These are phyloP conservation scores for Patella vulgata DNA, from an alignment of 1,140 invertebrate genomes.

Conservation along the genomic window DNA sequence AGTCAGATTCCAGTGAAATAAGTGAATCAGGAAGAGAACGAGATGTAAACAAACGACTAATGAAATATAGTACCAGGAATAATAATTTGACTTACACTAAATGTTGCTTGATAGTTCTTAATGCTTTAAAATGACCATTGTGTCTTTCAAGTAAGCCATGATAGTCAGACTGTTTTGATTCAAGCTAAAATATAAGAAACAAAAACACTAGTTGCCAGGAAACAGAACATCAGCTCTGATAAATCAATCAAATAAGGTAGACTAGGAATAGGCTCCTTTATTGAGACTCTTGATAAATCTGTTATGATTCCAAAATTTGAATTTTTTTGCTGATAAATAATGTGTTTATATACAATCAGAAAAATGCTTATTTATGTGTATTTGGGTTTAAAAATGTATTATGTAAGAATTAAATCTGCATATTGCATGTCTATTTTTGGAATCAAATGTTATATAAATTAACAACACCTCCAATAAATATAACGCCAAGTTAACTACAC, in stretches of 20 bases:
- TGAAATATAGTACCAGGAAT: too few species aligned
- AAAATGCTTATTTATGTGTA: not conserved
- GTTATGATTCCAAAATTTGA: not conserved
- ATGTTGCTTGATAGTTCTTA: conserved; percentile 75
- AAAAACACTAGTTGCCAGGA: conserved; percentile 17
- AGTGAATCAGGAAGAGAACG: too few species aligned
- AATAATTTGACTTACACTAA: conserved; percentile 74
- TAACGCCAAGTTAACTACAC: too few species aligned
- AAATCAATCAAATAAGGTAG: not conserved
- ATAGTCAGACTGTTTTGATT: conserved; percentile 82
- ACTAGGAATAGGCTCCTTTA: not conserved
- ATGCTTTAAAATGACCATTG: conserved; percentile 80
- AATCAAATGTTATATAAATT: too few species aligned
- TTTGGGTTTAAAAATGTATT: too few species aligned
- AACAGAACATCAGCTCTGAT: conserved; percentile 7
- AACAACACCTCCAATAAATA: too few species aligned
- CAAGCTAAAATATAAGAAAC: conserved; percentile 59
- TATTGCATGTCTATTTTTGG: too few species aligned
- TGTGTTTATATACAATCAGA: not conserved
- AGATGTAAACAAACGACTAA: too few species aligned
- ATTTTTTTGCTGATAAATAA: too few species aligned
- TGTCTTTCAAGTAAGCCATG: conserved; percentile 81
- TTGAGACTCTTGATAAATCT: not conserved
- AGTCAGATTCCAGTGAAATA: too few species aligned
- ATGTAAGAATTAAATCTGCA: too few species aligned